Evolutionary conservation across 1,140 invertebrate species (phyloP), one percentile per base, ranked within the genome.

Genomic region (Pseudachorutes palmiensis): DNA sequence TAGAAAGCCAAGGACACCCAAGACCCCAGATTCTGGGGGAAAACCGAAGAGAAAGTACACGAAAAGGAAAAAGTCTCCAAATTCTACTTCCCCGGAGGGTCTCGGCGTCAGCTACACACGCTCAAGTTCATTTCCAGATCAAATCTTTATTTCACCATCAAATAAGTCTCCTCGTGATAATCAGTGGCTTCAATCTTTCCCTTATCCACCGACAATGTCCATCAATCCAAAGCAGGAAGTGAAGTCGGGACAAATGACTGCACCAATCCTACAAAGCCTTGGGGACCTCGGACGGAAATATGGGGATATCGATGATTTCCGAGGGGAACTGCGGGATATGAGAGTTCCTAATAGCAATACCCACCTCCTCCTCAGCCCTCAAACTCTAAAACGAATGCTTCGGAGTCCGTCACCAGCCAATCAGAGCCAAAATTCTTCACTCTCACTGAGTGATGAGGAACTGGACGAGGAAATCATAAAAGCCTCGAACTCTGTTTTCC

Each of bases 21-120:
- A n/a, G n/a, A n/a, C n/a, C n/a, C n/a, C n/a, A n/a, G n/a, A n/a
- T n/a, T n/a, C n/a, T n/a, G n/a, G n/a, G n/a, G n/a, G n/a, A n/a
- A n/a, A n/a, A 22, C 51, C 51, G 5, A 55, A 55, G 24, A 55
- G 51, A 26, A 55, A 55, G 51, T 55, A 55, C 51, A 55, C 51
- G 14, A 55, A 55, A 22, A 14, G 51, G 24, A 55, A 55, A 22
- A 26, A 41, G 36, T 41, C 36, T 41, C 36, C 19, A 41, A 5
- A 41, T 41, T 19, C 36, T 41, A 5, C 19, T 41, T 41, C 19
- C 36, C 36, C 36, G n/a, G n/a, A n/a, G n/a, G n/a, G n/a, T n/a
- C n/a, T n/a, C n/a, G n/a, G n/a, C n/a, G n/a, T n/a, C n/a, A n/a
- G n/a, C n/a, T n/a, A n/a, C n/a, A n/a, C n/a, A n/a, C n/a, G n/a